A percentile compares a stretch with the other conserved stretches of the same genome.
Conservation (phyloP, 2,888 invertebrate genomes). For the Arctia plantaginis region DNA sequence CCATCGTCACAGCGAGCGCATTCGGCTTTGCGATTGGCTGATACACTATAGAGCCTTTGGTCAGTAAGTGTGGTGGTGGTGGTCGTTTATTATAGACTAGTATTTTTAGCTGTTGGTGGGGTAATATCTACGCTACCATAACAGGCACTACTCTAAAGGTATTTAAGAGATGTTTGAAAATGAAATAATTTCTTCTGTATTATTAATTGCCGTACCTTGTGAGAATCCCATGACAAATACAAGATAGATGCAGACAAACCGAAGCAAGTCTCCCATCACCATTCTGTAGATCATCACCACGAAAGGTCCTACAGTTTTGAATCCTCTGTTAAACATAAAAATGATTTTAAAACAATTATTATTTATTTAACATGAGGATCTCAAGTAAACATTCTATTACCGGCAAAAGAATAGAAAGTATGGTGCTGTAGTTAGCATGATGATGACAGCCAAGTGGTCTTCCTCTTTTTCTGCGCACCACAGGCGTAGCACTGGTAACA, state of each 20-base stretch:
- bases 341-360: background rate
- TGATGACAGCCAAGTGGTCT: slow-evolving; percentile 96
- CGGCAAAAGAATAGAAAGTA: slow-evolving; percentile 99
- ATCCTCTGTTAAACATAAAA: slow-evolving; percentile 89
- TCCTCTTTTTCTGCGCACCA: slow-evolving; percentile 95
- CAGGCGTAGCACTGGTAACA: slow-evolving; percentile 93
- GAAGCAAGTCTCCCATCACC: slow-evolving; percentile 97
- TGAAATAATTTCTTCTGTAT: background rate
- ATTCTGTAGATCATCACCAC: slow-evolving; percentile 99
- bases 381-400: slow-evolving; percentile 75
- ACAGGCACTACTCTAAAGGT: too few relatives aligned
- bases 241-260: slow-evolving; percentile 98
- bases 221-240: slow-evolving; percentile 99
- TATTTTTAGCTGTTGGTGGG: too few relatives aligned
- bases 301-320: slow-evolving; percentile 99
- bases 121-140: too few relatives aligned
- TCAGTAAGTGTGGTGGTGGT: too few relatives aligned
- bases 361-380: too few relatives aligned
- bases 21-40: too few relatives aligned
- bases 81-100: too few relatives aligned
- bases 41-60: too few relatives aligned
- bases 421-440: slow-evolving; percentile 98
- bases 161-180: too few relatives aligned
- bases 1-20: too few relatives aligned
- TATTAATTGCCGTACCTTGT: slow-evolving; percentile 88